These are phyloP conservation scores for Ascaphus truei DNA, from an alignment of 2,113 vertebrate genomes.

Conservation along the genomic window DNA sequence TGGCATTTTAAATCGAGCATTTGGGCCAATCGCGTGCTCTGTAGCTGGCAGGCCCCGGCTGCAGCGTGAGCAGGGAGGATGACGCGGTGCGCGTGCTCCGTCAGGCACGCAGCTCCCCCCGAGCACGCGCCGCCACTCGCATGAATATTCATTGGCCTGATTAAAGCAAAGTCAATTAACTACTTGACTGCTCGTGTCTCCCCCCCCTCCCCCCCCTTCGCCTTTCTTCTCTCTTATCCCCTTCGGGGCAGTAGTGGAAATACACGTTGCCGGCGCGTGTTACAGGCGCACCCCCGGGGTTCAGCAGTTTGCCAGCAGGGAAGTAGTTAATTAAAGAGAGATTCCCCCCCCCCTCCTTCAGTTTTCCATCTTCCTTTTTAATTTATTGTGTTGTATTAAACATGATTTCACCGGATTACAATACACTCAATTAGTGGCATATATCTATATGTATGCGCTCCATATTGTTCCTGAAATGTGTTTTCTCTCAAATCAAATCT, in stretches of 20 bases:
- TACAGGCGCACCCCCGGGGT: not conserved
- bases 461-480: too few species aligned
- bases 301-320: not conserved
- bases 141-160: slow-evolving; percentile 75
- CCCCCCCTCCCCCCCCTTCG: not conserved
- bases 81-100: slow-evolving; percentile 59
- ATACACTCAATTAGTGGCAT: too few species aligned
- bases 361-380: slow-evolving; percentile 13
- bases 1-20: slow-evolving; percentile 91
- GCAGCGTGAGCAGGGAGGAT: slow-evolving; percentile 68
- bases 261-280: too few species aligned
- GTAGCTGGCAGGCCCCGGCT: slow-evolving; percentile 77
- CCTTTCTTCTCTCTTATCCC: not conserved
- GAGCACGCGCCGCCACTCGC: slow-evolving; percentile 59
- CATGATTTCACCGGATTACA: too few species aligned
- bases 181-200: slow-evolving; percentile 63
- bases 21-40: slow-evolving; percentile 91
- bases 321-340: not conserved
- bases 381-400: too few species aligned
- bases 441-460: too few species aligned
- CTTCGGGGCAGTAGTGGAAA: too few species aligned
- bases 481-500: too few species aligned
- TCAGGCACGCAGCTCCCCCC: slow-evolving; percentile 58
- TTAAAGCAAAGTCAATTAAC: slow-evolving; percentile 72
- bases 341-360: slow-evolving; percentile 39